A percentile compares a stretch with the other conserved stretches of the same genome.
These are phyloP conservation scores for Brachypterus glaber DNA, from an alignment of 2,888 invertebrate species.

Conservation along the genomic window DNA sequence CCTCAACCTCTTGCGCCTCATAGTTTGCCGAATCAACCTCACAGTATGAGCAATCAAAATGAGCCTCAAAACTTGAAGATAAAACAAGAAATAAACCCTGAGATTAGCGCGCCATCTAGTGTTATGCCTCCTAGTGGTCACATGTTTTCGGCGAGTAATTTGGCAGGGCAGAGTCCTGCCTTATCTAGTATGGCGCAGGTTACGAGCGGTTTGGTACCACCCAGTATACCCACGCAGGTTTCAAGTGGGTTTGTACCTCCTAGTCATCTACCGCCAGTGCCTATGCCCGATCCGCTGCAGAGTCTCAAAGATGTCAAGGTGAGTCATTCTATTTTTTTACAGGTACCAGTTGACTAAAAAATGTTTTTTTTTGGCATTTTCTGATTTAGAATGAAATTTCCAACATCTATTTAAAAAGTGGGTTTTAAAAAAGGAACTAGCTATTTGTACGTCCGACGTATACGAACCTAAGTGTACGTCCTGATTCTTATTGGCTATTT, in stretches of 20 bases:
- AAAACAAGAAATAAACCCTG: conserved; percentile 60
- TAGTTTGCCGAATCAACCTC: conserved; percentile 7
- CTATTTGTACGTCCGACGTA: too few relatives aligned
- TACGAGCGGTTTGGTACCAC: conserved; percentile 19
- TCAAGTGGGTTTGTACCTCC: conserved; percentile 22
- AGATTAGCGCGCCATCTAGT: too few relatives aligned
- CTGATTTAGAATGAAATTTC: too few relatives aligned
- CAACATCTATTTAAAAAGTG: too few relatives aligned
- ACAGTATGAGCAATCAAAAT: conserved; percentile 34
- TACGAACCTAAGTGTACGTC: too few relatives aligned
- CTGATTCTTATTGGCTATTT: too few relatives aligned
- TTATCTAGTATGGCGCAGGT: conserved; percentile 17
- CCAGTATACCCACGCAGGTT: conserved; percentile 13
- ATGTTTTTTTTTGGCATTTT: too few relatives aligned
- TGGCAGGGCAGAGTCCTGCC: conserved; percentile 1
- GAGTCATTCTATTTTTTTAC: too few relatives aligned
- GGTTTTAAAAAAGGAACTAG: too few relatives aligned
- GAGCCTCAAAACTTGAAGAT: conserved; percentile 66
- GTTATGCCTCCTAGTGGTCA: background rate
- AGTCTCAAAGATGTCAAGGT: conserved; percentile 73
- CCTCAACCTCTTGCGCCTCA: background rate
- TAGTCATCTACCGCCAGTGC: conserved; percentile 17
- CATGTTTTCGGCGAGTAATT: background rate
- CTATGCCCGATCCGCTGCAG: conserved; percentile 55
- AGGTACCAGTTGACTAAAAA: too few relatives aligned